A percentile compares a stretch with the other conserved stretches of the same genome.
Evolutionary conservation across 2,888 invertebrate species (phyloP).

Genomic region (Agriotes lineatus): DNA sequence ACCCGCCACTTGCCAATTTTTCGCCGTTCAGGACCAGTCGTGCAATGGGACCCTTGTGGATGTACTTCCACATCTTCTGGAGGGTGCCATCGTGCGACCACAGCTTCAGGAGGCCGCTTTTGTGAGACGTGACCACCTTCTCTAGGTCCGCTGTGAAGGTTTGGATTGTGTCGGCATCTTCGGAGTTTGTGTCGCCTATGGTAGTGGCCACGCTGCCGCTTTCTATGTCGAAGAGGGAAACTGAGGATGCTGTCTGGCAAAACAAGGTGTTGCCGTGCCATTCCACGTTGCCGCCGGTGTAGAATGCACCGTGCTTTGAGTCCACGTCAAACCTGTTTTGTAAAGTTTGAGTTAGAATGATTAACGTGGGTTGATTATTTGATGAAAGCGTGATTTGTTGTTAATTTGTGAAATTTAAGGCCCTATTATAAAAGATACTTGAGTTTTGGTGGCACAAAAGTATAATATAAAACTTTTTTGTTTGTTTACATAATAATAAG

Average conservation of each 20-base stretch:
- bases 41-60: slow-evolving; percentile 87
- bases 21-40: slow-evolving; percentile 76
- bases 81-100: slow-evolving; percentile 76
- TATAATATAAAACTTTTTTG: no score
- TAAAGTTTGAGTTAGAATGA: no score
- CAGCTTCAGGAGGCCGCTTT: slow-evolving; percentile 85
- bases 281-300: slow-evolving; percentile 83
- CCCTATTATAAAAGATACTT: no score
- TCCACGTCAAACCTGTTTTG: slow-evolving; percentile 81
- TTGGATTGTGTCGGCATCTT: slow-evolving; percentile 76
- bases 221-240: slow-evolving; percentile 79
- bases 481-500: no score
- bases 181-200: slow-evolving; percentile 70
- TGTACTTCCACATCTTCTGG: slow-evolving; percentile 83
- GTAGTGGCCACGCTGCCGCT: slow-evolving; percentile 71
- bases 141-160: slow-evolving; percentile 80
- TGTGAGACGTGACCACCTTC: slow-evolving; percentile 81
- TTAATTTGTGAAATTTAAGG: no score
- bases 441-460: no score
- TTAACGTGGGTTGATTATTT: no score
- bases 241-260: slow-evolving; percentile 79
- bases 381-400: no score
- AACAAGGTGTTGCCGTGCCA: slow-evolving; percentile 80
- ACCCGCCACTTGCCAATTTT: slow-evolving; percentile 86
- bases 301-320: slow-evolving; percentile 82